Base-by-base conservation (phyloP, 2,113 vertebrate genomes). In the Upupa epops region DNA sequence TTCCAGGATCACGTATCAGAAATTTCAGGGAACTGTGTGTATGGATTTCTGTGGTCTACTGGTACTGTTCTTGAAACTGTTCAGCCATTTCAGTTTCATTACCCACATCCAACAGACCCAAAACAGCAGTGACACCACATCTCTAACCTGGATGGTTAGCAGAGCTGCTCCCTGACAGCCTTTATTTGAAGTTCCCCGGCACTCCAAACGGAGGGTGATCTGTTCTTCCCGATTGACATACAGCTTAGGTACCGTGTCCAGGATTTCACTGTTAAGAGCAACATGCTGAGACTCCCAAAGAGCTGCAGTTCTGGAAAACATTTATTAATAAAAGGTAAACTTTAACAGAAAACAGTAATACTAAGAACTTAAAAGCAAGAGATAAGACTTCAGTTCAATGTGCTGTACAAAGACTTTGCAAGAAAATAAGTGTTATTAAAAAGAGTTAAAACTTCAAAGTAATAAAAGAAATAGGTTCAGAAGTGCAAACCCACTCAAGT, bases 141-240 rank as follows among this genome's bases (percentile, higher is more conserved):
- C 7, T 71, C 97, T 70, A 92, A 99, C 99, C 97, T 98, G 98
- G 75, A 99, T 96, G 22, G 98, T 98, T 51, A 99, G 95, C 76
- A 97, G 97, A 46, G 99, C 98, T 3, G 99, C 96, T 87, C 99
- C 99, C 88, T 98, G 98, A 93, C 99, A 99, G 11, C 97, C 96
- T 95, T 98, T 98, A 31, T 98, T 98, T 22, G 98, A 92, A 36
- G 97, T 98, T 69, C 99, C 98, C 80, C 97, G 97, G 89, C 99
- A 99, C 92, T 99, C 98, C 96, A 99, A 89, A 45, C 97, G 95
- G 66, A 99, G 97, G 7, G 97, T 98, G 76, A 98, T 93, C 96
- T 99, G 98, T 69, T 99, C 99, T 81, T 99, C 98, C 60, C 98
- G 96, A 92, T 99, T 99, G 81, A 98, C 92, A 11, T 99, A 99